These are phyloP conservation scores for Ivindomyrus marchei DNA, from an alignment of 2,113 vertebrate species.

Conservation along the genomic window DNA sequence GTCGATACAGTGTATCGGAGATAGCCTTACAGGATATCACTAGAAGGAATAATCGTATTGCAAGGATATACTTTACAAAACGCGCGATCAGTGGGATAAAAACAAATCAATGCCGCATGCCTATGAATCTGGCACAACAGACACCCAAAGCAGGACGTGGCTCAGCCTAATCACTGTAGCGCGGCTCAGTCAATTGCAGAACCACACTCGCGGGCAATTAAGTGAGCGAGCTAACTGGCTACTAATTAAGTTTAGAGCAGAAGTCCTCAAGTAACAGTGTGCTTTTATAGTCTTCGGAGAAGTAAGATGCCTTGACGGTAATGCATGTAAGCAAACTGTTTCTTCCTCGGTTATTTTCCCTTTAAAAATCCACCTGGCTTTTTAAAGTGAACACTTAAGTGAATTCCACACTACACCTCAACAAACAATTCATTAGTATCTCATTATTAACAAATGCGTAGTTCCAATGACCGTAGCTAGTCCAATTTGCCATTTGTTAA, in stretches of 20 bases:
- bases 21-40: neutral
- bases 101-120: neutral
- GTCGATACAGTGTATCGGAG: neutral
- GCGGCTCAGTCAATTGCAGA: conserved; percentile 1
- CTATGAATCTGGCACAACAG: neutral
- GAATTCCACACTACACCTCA: neutral
- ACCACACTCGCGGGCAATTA: neutral
- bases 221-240: neutral
- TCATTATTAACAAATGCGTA: neutral
- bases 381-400: neutral
- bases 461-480: neutral
- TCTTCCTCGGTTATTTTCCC: neutral
- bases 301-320: neutral
- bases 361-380: neutral
- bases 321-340: neutral
- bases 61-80: neutral
- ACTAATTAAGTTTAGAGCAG: neutral
- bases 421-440: neutral
- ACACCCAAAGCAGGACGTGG: neutral
- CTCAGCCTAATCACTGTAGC: neutral
- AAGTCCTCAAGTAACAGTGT: conserved; percentile 1
- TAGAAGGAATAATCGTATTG: neutral
- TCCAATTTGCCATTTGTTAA: neutral
- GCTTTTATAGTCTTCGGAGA: neutral
- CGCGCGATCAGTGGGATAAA: neutral